Evolutionary conservation across 2,888 invertebrate genomes (phyloP), one percentile per base, ranked within the genome.

Genomic region (Aleiodes leptofemur): DNA sequence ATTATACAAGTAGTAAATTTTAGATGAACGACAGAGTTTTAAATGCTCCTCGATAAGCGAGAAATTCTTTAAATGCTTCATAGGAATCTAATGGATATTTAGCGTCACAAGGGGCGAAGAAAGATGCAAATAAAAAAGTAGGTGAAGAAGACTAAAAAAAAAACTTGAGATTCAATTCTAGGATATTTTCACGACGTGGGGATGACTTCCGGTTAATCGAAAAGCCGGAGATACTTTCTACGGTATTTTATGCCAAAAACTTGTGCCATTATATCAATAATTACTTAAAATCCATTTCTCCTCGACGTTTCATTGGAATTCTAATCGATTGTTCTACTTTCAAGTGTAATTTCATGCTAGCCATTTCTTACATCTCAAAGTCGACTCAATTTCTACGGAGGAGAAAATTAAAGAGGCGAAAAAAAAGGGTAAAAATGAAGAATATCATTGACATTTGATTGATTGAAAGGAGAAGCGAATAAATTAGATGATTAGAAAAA

Each of bases 1-100:
- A 56, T 57, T 43, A 57, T 43, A 57, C 57, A 57, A 59, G 29
- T 66, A 55, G 29, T 66, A 55, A 43, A 72, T 72, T 31, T 14
- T 55, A 31, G 72, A 61, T 72, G 50, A 72, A 72, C 59, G 50
- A 43, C 43, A 43, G 43, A 43, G 43, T 43, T 43, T 43, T 43
- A 43, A 43, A 43, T 11, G 43, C 43, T 43, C 43, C 0, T 43
- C 43, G 43, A 43, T 43, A 43, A 9, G 43, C 11, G 43, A 43
- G 7, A 43, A 43, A 43, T 43, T 43, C 43, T 43, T 43, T 8
- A 43, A 43, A 38, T 8, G 43, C 43, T 43, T 43, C 38, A 43
- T 43, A 11, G 43, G 7, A 43, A 43, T 7, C 43, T 43, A 43
- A 43, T 43, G 43, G 43, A 43, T 43, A 43, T 43, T 43, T 8